Conservation (phyloP, 2,888 invertebrate genomes). For the Aporophyla nigra region DNA sequence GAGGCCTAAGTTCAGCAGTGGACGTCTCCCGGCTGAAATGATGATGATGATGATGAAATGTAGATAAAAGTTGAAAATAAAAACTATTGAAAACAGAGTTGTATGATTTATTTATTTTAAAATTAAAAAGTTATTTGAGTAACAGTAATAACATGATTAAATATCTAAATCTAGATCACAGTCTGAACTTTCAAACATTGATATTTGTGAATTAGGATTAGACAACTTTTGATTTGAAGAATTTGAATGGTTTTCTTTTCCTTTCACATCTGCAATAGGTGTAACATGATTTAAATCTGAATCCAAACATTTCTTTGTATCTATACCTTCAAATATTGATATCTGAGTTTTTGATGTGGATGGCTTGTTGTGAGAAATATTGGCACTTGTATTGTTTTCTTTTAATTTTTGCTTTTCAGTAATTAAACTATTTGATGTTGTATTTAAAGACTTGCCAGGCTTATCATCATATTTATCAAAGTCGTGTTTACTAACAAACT, state of each 20-base stretch:
- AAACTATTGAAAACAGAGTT: slow-evolving; percentile 15
- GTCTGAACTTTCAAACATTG: slow-evolving; percentile 89
- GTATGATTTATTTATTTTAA: slow-evolving; percentile 54
- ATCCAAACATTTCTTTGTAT: slow-evolving; percentile 18
- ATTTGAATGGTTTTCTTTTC: slow-evolving; percentile 63
- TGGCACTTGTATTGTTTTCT: slow-evolving; percentile 4
- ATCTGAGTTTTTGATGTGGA: slow-evolving; percentile 48
- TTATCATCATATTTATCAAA: slow-evolving; percentile 80
- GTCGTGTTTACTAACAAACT: slow-evolving; percentile 79
- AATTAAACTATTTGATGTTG: slow-evolving; percentile 7
- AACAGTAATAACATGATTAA: slow-evolving; percentile 74
- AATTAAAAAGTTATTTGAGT: slow-evolving; percentile 22
- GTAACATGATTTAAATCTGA: slow-evolving; percentile 39
- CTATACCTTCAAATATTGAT: slow-evolving; percentile 51
- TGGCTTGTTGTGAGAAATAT: slow-evolving; percentile 15
- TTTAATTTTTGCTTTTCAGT: slow-evolving; percentile 12
- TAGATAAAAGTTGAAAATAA: slow-evolving; percentile 27
- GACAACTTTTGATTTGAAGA: slow-evolving; percentile 64
- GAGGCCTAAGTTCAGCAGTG: no score
- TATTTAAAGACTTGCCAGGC: slow-evolving; percentile 36
- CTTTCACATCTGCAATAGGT: slow-evolving; percentile 61
- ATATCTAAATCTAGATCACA: slow-evolving; percentile 90
- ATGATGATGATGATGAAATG: no score
- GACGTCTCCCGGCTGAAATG: no score
- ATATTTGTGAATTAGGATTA: slow-evolving; percentile 81